Conservation (phyloP, 1,140 invertebrate genomes). For the Agrilus planipennis region DNA sequence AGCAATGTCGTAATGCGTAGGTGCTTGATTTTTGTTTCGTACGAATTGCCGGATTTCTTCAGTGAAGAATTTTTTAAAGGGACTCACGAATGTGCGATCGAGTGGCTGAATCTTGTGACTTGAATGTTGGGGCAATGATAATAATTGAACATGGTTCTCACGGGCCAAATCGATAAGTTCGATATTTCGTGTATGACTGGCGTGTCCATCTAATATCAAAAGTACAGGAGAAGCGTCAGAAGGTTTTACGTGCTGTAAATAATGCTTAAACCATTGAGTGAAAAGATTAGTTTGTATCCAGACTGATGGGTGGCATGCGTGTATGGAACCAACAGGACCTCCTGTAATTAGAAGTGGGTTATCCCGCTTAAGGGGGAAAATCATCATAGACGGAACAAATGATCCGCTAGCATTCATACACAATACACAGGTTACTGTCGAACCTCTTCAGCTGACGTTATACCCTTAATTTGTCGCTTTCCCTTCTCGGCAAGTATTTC, state of each 20-base stretch:
- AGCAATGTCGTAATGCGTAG: constrained; percentile 9
- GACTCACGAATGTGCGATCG: constrained; percentile 24
- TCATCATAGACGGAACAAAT: too few species aligned
- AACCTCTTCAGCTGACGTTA: too few species aligned
- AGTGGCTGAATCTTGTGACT: constrained; percentile 31
- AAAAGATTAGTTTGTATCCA: constrained; percentile 26
- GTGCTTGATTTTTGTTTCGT: constrained; percentile 8
- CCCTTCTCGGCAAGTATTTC: too few species aligned
- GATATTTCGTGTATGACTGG: constrained; percentile 23
- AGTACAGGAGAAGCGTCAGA: constrained; percentile 17
- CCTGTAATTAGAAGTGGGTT: constrained; percentile 21
- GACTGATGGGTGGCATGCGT: constrained; percentile 21
- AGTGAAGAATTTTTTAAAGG: constrained; percentile 10
- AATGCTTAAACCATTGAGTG: constrained; percentile 25
- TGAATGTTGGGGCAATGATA: constrained; percentile 27
- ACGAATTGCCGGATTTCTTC: constrained; percentile 11
- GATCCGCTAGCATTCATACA: too few species aligned
- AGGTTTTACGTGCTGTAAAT: constrained; percentile 17
- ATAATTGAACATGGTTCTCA: too few species aligned
- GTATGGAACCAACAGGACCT: too few species aligned
- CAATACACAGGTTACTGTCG: too few species aligned
- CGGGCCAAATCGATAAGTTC: constrained; percentile 19
- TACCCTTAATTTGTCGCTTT: too few species aligned
- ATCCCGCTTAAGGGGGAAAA: too few species aligned
- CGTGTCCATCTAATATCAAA: constrained; percentile 25